Percentiles rank a stretch among this genome's conserved stretches.
Conservation (phyloP, 2,888 invertebrate genomes). For the Lymantria monacha region DNA sequence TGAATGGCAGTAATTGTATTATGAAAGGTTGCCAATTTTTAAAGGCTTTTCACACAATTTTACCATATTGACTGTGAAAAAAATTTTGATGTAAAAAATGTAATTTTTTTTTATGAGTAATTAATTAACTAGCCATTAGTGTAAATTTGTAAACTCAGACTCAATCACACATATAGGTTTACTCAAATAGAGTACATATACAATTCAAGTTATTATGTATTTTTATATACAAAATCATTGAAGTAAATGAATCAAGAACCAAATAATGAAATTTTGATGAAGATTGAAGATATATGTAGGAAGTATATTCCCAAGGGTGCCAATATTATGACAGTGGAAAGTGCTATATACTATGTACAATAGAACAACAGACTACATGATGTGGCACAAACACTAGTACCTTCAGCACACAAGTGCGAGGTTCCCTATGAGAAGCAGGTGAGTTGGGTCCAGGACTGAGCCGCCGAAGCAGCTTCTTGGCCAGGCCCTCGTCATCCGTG, state of each 20-base stretch:
- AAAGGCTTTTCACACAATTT: too few relatives aligned
- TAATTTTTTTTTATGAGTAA: too few relatives aligned
- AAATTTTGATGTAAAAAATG: too few relatives aligned
- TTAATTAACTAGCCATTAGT: too few relatives aligned
- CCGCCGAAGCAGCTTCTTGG: slow-evolving; percentile 62
- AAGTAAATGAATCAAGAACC: neutral
- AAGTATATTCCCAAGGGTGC: neutral
- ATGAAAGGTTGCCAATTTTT: too few relatives aligned
- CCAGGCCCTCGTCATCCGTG: slow-evolving; percentile 65
- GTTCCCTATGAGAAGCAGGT: slow-evolving; percentile 87
- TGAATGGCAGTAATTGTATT: too few relatives aligned
- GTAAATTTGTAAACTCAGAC: too few relatives aligned
- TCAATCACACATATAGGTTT: too few relatives aligned
- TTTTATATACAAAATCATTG: too few relatives aligned
- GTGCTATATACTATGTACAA: neutral
- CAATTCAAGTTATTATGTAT: too few relatives aligned
- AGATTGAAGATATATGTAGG: neutral
- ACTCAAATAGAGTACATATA: too few relatives aligned
- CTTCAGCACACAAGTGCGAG: slow-evolving; percentile 90
- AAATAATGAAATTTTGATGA: neutral
- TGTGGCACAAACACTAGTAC: slow-evolving; percentile 42
- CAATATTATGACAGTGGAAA: neutral
- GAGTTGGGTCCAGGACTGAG: slow-evolving; percentile 71
- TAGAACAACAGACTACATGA: neutral
- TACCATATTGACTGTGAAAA: too few relatives aligned